Percentiles rank a stretch among this genome's conserved stretches.
Evolutionary conservation across 2,888 invertebrate species (phyloP).

Genomic region (Gymnoscelis rufifasciata): DNA sequence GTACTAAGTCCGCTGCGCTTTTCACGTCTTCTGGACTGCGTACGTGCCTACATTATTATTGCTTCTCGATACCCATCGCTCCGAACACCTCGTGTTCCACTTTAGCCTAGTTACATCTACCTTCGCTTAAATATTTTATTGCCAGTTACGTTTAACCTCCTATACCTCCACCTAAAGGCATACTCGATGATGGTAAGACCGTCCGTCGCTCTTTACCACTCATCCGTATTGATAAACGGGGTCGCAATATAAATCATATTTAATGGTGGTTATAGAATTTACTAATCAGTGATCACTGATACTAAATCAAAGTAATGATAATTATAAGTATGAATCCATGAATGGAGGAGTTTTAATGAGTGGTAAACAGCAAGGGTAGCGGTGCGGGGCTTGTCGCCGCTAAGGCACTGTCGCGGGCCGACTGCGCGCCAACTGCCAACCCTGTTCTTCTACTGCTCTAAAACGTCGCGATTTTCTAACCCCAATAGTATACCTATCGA

Average conservation of each 20-base stretch:
- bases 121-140: conserved; percentile 71
- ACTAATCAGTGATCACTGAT: too few relatives aligned
- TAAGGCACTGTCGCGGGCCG: conserved; percentile 64
- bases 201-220: conserved; percentile 34
- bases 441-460: not conserved
- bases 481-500: not conserved
- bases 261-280: too few relatives aligned
- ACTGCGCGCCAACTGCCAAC: conserved; percentile 32
- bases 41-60: conserved; percentile 74
- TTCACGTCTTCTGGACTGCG: conserved; percentile 65
- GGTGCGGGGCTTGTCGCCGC: conserved; percentile 38
- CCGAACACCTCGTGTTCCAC: conserved; percentile 73
- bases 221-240: too few relatives aligned
- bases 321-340: too few relatives aligned
- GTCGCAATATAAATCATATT: too few relatives aligned
- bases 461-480: too few relatives aligned
- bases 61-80: conserved; percentile 79
- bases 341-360: too few relatives aligned
- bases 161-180: conserved; percentile 67
- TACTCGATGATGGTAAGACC: conserved; percentile 55
- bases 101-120: conserved; percentile 55
- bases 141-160: conserved; percentile 66
- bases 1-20: conserved; percentile 55
- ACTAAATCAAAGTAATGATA: too few relatives aligned
- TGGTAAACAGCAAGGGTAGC: conserved; percentile 18